Evolutionary conservation across 92 coral and sea anemone genomes (phyloP).

Genomic region (Paragorgia papillata): DNA sequence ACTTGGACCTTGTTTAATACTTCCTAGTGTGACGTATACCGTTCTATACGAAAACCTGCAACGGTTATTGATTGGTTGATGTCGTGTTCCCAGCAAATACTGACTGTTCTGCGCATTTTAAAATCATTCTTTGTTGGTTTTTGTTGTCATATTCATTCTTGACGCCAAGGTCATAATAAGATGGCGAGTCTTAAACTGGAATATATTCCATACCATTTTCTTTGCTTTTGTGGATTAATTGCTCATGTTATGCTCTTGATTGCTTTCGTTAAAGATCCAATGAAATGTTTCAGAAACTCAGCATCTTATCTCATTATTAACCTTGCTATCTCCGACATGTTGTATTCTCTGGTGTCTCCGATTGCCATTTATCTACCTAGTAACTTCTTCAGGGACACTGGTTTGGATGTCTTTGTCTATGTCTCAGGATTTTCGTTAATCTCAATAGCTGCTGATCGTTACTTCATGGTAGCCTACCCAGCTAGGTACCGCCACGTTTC

Average conservation of each 20-base stretch:
- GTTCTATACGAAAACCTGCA: too few species aligned
- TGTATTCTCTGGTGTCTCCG: background rate
- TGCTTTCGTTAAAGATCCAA: constrained; percentile 8
- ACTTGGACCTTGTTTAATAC: too few species aligned
- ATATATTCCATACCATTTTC: background rate
- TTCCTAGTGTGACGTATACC: too few species aligned
- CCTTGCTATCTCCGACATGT: constrained; percentile 6
- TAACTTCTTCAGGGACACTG: background rate
- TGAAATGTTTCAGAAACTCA: constrained; percentile 26
- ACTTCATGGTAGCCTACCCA: background rate
- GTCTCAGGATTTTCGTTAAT: background rate
- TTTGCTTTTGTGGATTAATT: constrained; percentile 1
- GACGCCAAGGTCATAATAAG: too few species aligned
- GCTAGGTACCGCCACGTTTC: background rate
- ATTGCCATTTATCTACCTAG: background rate
- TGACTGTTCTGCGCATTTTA: too few species aligned
- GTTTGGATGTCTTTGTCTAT: background rate
- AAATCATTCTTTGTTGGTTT: too few species aligned
- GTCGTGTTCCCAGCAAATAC: too few species aligned
- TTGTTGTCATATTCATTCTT: too few species aligned
- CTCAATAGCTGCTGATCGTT: background rate
- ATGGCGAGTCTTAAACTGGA: background rate
- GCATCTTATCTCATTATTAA: background rate
- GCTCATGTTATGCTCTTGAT: background rate
- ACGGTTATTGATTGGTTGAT: too few species aligned